phyloP scores from a whole-genome alignment of 2,797 vertebrate species.

The Sebastes baramenuke region DNA sequence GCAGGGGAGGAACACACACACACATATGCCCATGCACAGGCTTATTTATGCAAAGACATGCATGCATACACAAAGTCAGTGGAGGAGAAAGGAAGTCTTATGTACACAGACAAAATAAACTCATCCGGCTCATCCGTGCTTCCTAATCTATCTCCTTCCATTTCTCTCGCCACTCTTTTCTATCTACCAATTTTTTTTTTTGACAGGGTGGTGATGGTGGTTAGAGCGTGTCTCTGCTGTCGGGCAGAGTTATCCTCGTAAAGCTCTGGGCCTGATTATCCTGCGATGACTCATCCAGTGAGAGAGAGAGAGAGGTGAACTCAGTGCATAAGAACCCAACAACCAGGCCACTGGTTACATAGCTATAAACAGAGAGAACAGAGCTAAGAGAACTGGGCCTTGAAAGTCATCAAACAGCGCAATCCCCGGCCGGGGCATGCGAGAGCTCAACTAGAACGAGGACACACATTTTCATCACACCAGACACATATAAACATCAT shows the following conservation, averaged over 20 bases:
- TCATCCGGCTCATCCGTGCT: background rate
- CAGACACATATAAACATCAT: conserved; percentile 5
- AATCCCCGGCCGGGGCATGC: conserved; percentile 8
- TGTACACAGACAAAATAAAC: conserved; percentile 48
- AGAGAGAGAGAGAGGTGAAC: conserved; percentile 67
- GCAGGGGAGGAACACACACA: conserved; percentile 38
- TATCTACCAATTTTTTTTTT: background rate
- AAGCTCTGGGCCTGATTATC: conserved; percentile 81
- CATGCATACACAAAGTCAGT: conserved; percentile 47
- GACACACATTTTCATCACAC: conserved; percentile 13
- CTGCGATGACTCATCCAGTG: conserved; percentile 75
- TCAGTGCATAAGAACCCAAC: conserved; percentile 80
- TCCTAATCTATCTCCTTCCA: conserved; percentile 39
- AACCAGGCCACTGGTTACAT: conserved; percentile 79
- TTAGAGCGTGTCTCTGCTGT: conserved; percentile 63
- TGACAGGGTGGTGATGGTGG: conserved; percentile 41
- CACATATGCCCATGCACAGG: background rate
- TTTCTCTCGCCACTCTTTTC: conserved; percentile 9
- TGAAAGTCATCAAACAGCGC: conserved; percentile 34
- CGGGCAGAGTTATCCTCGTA: conserved; percentile 73
- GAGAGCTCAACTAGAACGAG: conserved; percentile 39
- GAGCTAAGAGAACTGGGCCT: conserved; percentile 44
- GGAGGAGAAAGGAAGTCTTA: conserved; percentile 37
- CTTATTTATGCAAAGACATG: conserved; percentile 58
- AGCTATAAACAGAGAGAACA: conserved; percentile 54